Percentiles rank a stretch among this genome's conserved stretches.
phyloP scores from a whole-genome alignment of 2,888 invertebrate genomes.

The Orthonychiurus folsomi region DNA sequence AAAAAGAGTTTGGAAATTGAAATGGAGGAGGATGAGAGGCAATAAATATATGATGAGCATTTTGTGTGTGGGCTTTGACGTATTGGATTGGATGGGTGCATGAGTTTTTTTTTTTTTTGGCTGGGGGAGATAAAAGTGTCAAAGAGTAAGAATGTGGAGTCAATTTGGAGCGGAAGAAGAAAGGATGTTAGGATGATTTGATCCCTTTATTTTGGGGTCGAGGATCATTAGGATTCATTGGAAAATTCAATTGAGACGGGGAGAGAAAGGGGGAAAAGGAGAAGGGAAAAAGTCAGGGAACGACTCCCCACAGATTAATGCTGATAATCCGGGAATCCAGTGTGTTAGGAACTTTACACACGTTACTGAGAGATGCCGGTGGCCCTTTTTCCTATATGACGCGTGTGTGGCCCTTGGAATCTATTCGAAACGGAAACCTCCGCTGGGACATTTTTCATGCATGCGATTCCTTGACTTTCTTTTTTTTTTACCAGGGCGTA shows the following conservation, averaged over 20 bases:
- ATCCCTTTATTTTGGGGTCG: conserved; percentile 41
- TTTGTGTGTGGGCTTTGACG: too few species aligned
- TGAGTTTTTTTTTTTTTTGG: too few species aligned
- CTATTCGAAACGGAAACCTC: background rate
- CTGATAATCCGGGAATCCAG: conserved; percentile 39
- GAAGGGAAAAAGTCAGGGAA: conserved; percentile 37
- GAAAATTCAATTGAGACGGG: conserved; percentile 39
- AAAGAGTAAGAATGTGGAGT: too few species aligned
- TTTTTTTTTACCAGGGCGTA: conserved; percentile 21
- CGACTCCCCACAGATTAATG: conserved; percentile 40
- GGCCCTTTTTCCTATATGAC: background rate
- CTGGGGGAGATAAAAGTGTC: too few species aligned
- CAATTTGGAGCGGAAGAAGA: too few species aligned
- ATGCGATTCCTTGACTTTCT: conserved; percentile 39
- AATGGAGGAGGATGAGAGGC: too few species aligned
- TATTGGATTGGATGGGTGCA: too few species aligned
- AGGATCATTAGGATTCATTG: conserved; percentile 41
- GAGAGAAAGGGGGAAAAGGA: conserved; percentile 14
- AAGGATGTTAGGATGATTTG: conserved; percentile 40
- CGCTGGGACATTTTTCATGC: conserved; percentile 40
- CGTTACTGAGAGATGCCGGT: too few species aligned
- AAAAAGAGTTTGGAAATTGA: too few species aligned
- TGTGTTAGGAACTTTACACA: too few species aligned
- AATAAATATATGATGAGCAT: too few species aligned
- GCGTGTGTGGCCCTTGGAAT: background rate